Evolutionary conservation across 2,888 invertebrate genomes (phyloP).

Genomic region (Junonia oenone): DNA sequence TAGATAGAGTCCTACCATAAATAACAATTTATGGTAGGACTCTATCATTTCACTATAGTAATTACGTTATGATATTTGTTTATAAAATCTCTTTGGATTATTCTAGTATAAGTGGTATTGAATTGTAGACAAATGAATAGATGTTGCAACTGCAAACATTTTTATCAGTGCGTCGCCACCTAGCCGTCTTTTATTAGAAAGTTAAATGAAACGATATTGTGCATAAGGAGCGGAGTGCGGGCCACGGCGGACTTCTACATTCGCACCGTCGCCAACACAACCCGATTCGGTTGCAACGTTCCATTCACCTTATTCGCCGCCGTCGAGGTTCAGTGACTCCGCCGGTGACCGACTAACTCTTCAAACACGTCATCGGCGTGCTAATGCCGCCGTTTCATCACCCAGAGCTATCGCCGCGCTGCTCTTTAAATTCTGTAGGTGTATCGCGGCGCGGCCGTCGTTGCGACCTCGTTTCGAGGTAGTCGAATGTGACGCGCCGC

Average conservation of each 20-base stretch:
- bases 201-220: constrained; percentile 53
- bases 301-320: constrained; percentile 74
- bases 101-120: background rate
- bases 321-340: constrained; percentile 74
- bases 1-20: background rate
- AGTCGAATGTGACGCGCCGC: constrained; percentile 38
- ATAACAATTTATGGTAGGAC: background rate
- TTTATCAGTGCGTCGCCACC: background rate
- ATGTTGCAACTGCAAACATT: background rate
- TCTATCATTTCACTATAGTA: background rate
- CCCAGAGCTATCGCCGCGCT: constrained; percentile 48
- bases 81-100: background rate
- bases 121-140: background rate
- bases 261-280: constrained; percentile 48
- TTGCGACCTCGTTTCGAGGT: constrained; percentile 65
- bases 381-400: constrained; percentile 68
- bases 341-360: constrained; percentile 62
- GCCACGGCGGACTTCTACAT: constrained; percentile 32
- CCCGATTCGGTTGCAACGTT: constrained; percentile 69
- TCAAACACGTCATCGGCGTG: constrained; percentile 67
- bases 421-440: constrained; percentile 67
- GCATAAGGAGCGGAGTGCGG: constrained; percentile 52
- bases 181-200: constrained; percentile 63
- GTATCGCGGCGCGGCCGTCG: constrained; percentile 49
- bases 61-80: background rate